Conservation (phyloP, 2,113 vertebrate genomes). For the Xenopus borealis region DNA sequence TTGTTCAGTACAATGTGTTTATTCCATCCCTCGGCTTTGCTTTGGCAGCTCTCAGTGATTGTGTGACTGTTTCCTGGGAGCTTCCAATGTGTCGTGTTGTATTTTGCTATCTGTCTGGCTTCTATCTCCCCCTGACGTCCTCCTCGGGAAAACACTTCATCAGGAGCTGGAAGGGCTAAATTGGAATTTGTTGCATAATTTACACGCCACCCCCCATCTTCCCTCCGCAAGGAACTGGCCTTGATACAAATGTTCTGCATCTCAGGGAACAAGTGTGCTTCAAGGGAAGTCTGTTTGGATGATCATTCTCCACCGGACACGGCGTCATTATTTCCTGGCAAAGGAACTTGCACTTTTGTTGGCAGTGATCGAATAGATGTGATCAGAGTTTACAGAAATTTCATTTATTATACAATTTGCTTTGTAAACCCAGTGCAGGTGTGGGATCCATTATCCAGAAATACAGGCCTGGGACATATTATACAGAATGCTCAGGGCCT, state of each 20-base stretch:
- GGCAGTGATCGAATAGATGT: no score
- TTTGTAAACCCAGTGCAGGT: no score
- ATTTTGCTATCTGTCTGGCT: slow-evolving; percentile 27
- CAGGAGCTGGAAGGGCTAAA: slow-evolving; percentile 32
- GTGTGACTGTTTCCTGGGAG: neutral
- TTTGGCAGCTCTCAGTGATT: slow-evolving; percentile 4
- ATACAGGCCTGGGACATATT: no score
- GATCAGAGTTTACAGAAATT: no score
- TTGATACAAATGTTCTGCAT: no score
- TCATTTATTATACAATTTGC: no score
- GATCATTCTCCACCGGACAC: no score
- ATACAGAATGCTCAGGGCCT: no score
- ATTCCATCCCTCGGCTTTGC: no score
- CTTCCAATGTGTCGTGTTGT: slow-evolving; percentile 33
- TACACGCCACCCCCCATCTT: neutral
- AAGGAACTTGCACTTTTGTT: no score
- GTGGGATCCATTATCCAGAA: no score
- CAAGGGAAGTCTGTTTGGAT: neutral
- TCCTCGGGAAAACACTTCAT: slow-evolving; percentile 25
- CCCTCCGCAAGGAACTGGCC: slow-evolving; percentile 2
- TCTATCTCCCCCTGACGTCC: slow-evolving; percentile 19
- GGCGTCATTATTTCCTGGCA: no score
- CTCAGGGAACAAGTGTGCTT: neutral
- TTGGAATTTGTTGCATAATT: slow-evolving; percentile 40
- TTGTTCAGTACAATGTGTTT: neutral